phyloP scores from a whole-genome alignment of 2,113 vertebrate genomes.

The Arizona elegans region DNA sequence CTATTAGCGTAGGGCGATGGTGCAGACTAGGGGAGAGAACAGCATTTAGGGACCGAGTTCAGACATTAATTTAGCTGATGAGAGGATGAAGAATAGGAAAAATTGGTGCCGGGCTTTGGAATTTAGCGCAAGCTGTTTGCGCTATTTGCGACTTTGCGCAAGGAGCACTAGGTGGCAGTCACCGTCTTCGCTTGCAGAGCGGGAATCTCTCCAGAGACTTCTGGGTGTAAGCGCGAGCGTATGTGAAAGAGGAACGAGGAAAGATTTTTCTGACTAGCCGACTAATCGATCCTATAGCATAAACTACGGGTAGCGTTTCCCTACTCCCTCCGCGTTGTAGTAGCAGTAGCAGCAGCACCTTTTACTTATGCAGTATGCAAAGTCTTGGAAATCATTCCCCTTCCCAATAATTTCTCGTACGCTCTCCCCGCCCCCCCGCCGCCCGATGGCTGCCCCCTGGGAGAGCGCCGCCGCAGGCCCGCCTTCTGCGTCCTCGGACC shows the following conservation, averaged over 20 bases:
- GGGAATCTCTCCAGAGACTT: not conserved
- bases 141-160: not conserved
- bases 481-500: conserved; percentile 76
- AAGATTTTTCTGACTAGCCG: conserved; percentile 16
- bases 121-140: not conserved
- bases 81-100: not conserved
- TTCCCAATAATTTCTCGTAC: not conserved
- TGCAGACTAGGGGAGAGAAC: not conserved
- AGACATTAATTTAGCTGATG: not conserved
- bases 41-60: not conserved
- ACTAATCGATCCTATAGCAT: not conserved
- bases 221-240: not conserved
- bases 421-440: fast-evolving
- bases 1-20: not conserved
- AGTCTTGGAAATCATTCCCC: not conserved
- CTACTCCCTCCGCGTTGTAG: not conserved
- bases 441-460: conserved; percentile 27
- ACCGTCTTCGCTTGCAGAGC: conserved; percentile 16
- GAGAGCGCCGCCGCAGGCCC: conserved; percentile 74
- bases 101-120: too few species aligned
- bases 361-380: not conserved
- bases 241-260: not conserved
- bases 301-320: not conserved
- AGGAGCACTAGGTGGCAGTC: conserved; percentile 66
- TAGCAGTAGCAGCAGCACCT: not conserved